Conservation (phyloP, 2,797 vertebrate genomes). For the Graptemys geographica region DNA sequence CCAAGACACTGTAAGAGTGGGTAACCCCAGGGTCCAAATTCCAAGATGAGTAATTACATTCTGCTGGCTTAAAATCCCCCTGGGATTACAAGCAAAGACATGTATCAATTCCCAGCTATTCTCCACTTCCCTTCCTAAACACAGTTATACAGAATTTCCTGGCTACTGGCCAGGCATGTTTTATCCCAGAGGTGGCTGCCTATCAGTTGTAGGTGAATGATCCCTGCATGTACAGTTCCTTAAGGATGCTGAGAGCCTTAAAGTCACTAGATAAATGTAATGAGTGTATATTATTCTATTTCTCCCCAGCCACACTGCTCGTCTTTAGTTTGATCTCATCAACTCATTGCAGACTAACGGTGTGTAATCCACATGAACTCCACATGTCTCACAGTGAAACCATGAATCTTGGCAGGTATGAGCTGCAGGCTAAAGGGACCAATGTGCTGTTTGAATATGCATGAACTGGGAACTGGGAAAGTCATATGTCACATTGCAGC, state of each 20-base stretch:
- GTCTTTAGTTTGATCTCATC: neutral
- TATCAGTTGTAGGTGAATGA: neutral
- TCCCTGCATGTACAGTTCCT: neutral
- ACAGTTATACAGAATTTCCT: neutral
- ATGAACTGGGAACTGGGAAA: neutral
- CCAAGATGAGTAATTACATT: neutral
- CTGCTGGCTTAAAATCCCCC: neutral
- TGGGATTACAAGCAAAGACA: neutral
- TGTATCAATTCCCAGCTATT: neutral
- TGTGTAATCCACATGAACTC: accelerated
- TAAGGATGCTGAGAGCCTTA: conserved; percentile 4
- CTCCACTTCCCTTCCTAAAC: accelerated
- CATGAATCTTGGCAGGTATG: neutral
- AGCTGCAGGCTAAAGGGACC: neutral
- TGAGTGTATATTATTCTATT: conserved; percentile 48
- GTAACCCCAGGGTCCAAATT: neutral
- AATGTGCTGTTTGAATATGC: accelerated
- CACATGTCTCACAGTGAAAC: accelerated
- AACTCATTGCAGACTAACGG: neutral
- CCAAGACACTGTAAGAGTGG: neutral
- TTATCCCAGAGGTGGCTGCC: neutral
- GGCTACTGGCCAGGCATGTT: neutral
- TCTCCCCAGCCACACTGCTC: neutral
- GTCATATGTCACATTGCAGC: accelerated
- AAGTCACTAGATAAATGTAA: conserved; percentile 36